Evolutionary conservation across 2,113 vertebrate genomes (phyloP).

Genomic region (Heterocephalus glaber): DNA sequence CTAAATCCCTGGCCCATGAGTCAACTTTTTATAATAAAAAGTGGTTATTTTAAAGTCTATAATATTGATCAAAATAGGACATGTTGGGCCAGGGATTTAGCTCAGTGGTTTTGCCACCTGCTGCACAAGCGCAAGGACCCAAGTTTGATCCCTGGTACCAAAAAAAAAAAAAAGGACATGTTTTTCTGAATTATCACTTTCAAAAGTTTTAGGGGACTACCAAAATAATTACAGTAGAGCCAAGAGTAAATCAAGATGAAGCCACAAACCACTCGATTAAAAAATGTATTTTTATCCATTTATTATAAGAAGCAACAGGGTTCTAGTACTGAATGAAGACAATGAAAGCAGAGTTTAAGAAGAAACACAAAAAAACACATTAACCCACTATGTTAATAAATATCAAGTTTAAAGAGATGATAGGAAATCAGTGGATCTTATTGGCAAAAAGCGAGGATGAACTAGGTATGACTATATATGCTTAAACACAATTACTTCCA

Average conservation of each 20-base stretch:
- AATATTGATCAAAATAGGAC: slow-evolving; percentile 5
- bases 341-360: slow-evolving; percentile 16
- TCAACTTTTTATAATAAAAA: slow-evolving; percentile 31
- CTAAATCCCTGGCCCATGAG: too few species aligned
- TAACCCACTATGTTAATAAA: neutral
- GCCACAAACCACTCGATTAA: neutral
- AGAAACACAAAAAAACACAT: slow-evolving; percentile 11
- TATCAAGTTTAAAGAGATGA: neutral
- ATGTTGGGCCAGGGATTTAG: too few species aligned
- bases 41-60: neutral
- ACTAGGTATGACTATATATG: neutral
- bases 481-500: slow-evolving; percentile 35
- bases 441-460: slow-evolving; percentile 33
- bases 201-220: slow-evolving; percentile 17
- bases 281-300: slow-evolving; percentile 13
- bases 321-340: slow-evolving; percentile 3
- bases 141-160: too few species aligned
- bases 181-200: slow-evolving; percentile 54
- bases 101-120: too few species aligned
- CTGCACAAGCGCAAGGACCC: too few species aligned
- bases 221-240: slow-evolving; percentile 4
- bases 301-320: slow-evolving; percentile 16
- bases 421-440: slow-evolving; percentile 11
- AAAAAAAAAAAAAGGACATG: too few species aligned
- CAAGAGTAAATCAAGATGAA: slow-evolving; percentile 14